Percentiles rank a stretch among this genome's conserved stretches.
phyloP scores from a whole-genome alignment of 1,140 invertebrate species.

The Drosophila ambigua region DNA sequence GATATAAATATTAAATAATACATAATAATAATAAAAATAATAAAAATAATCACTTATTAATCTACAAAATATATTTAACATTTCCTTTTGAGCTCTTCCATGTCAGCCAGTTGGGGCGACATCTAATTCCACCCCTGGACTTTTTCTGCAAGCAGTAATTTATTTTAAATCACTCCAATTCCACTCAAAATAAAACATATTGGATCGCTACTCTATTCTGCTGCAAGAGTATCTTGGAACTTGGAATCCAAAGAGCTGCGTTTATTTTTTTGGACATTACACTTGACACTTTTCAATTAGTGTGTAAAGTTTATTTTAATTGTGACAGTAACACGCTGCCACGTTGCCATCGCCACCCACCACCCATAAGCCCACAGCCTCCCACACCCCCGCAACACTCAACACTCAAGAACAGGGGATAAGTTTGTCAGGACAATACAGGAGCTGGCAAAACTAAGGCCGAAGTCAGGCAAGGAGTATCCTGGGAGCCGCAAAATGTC shows the following conservation, averaged over 20 bases:
- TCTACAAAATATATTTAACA: too few species aligned
- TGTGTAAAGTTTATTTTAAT: conserved; percentile 77
- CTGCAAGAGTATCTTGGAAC: too few species aligned
- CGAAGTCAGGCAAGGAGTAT: conserved; percentile 34
- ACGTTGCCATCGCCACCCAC: not conserved
- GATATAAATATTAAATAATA: too few species aligned
- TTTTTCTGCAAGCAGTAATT: too few species aligned
- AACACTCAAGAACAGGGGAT: conserved; percentile 24
- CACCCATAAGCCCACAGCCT: conserved; percentile 29
- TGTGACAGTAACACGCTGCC: conserved; percentile 79
- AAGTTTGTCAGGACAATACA: conserved; percentile 56
- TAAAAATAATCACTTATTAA: too few species aligned
- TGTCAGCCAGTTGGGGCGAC: too few species aligned
- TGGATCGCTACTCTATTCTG: too few species aligned
- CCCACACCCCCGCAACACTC: not conserved
- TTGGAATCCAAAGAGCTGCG: not conserved
- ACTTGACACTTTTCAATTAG: conserved; percentile 82
- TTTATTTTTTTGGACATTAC: conserved; percentile 74
- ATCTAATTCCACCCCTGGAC: too few species aligned
- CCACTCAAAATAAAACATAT: too few species aligned
- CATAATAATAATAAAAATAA: too few species aligned
- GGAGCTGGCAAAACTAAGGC: conserved; percentile 40
- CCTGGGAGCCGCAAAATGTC: conserved; percentile 75
- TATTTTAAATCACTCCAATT: too few species aligned
- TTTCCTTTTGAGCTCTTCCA: too few species aligned